Evolutionary conservation across 2,888 invertebrate genomes (phyloP).

Genomic region (Lochmaea crataegi): DNA sequence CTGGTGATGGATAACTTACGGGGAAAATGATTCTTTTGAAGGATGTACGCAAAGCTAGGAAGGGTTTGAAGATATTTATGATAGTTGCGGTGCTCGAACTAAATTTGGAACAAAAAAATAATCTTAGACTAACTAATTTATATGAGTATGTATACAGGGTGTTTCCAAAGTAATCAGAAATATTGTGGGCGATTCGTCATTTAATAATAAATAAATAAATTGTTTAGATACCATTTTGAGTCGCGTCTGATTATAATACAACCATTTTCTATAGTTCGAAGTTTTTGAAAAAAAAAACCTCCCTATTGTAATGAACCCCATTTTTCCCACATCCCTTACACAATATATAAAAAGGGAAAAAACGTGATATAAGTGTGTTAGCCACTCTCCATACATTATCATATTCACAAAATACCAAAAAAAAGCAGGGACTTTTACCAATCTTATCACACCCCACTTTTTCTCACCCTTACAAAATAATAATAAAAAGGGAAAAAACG

Average conservation of each 20-base stretch:
- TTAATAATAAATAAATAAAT: too few species aligned
- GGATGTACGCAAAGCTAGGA: conserved; percentile 23
- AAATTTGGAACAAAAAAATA: conserved; percentile 9
- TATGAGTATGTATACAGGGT: too few species aligned
- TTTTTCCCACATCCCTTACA: conserved; percentile 8
- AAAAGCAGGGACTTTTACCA: conserved; percentile 31
- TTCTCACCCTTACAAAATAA: conserved; percentile 33
- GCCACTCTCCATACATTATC: conserved; percentile 20
- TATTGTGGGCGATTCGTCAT: too few species aligned
- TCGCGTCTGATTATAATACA: conserved; percentile 40
- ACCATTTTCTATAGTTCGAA: conserved; percentile 37
- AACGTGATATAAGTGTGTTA: conserved; percentile 23
- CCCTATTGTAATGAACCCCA: background rate
- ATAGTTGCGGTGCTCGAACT: background rate
- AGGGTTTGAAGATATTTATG: conserved; percentile 26
- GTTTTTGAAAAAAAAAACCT: background rate
- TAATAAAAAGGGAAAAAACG: conserved; percentile 37
- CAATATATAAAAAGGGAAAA: conserved; percentile 12
- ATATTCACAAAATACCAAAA: conserved; percentile 31
- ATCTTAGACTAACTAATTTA: too few species aligned
- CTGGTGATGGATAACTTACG: conserved; percentile 32
- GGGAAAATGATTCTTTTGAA: conserved; percentile 31
- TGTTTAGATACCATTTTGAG: conserved; percentile 5
- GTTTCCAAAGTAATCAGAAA: too few species aligned
- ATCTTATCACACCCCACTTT: conserved; percentile 24